Conservation (phyloP, 2,888 invertebrate species). For the Rotaria macrura region DNA sequence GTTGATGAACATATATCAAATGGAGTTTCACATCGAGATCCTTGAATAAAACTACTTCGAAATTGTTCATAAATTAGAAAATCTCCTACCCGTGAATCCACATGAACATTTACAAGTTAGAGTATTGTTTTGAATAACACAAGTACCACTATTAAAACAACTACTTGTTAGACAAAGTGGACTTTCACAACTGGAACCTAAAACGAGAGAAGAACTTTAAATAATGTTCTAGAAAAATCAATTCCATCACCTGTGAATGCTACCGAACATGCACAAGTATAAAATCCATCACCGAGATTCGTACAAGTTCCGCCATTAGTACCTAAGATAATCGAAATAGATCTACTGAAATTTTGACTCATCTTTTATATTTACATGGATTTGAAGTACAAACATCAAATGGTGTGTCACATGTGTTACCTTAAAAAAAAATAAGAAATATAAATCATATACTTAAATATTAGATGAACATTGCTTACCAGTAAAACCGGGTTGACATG, state of each 20-base stretch:
- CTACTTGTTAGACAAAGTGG: conserved; percentile 22
- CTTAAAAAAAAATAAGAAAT: conserved; percentile 46
- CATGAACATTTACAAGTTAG: conserved; percentile 23
- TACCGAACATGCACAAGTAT: conserved; percentile 35
- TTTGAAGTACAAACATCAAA: conserved; percentile 25
- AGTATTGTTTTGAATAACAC: not conserved
- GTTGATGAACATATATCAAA: conserved; percentile 28
- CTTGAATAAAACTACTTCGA: not conserved
- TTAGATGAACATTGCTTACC: too few species aligned
- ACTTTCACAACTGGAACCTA: not conserved
- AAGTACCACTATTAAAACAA: conserved; percentile 31
- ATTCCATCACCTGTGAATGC: conserved; percentile 13
- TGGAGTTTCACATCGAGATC: conserved; percentile 28
- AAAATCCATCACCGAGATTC: conserved; percentile 28
- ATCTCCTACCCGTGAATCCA: conserved; percentile 25
- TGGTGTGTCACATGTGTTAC: conserved; percentile 69
- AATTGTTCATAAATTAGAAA: too few species aligned
- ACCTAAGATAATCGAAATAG: not conserved
- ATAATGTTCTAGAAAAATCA: too few species aligned
- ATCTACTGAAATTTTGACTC: not conserved
- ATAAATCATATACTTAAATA: not conserved
- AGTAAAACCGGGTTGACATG: conserved; percentile 22
- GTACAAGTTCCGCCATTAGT: conserved; percentile 26
- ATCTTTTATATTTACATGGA: conserved; percentile 32
- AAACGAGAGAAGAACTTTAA: too few species aligned